Base-by-base conservation (phyloP, 2,797 vertebrate genomes). In the Crocidura indochinensis region DNA sequence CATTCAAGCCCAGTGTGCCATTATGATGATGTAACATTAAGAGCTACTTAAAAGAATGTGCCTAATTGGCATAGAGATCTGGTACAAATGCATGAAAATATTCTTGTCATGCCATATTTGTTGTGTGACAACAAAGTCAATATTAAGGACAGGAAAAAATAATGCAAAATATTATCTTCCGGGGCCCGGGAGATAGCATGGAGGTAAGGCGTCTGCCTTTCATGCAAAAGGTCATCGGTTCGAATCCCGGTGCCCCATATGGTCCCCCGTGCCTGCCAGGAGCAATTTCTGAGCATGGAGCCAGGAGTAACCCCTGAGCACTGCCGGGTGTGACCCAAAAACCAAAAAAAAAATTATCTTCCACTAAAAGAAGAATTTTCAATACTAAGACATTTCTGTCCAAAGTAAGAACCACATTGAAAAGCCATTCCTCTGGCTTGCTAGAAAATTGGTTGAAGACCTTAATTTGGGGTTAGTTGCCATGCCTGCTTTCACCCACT, bases 341-440 rank as follows among this genome's bases (percentile, higher is more conserved):
- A n/a, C n/a, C n/a, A n/a, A n/a, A n/a, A n/a, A n/a, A n/a, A n/a
- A n/a, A n/a, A n/a, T n/a, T 7, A 99, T 99, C 85, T 99, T 99
- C 96, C 99, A 99, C 97, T 99, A 99, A 99, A 99, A 99, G 99
- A 98, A 99, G n/a, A n/a, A n/a, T 99, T 91, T 98, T 99, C 93
- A 98, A 98, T 98, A 98, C 97, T 98, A 98, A 0, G 98, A 98
- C 71, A 98, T 98, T 95, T 98, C 98, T n/a, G n/a, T n/a, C n/a
- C n/a, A n/a, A 97, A 98, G 98, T 93, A 98, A 98, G 97, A 98
- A 98, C 98, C 98, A 98, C 96, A 98, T 98, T 87, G 98, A 98
- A 95, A 98, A 98, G 97, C 98, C 98, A 78, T 98, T 98, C 95
- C 98, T 98, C 92, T 98, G 98, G 98, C 98, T 98, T 53, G 98